phyloP scores from a whole-genome alignment of 2,113 vertebrate species.

The Stigmatopora nigra region DNA sequence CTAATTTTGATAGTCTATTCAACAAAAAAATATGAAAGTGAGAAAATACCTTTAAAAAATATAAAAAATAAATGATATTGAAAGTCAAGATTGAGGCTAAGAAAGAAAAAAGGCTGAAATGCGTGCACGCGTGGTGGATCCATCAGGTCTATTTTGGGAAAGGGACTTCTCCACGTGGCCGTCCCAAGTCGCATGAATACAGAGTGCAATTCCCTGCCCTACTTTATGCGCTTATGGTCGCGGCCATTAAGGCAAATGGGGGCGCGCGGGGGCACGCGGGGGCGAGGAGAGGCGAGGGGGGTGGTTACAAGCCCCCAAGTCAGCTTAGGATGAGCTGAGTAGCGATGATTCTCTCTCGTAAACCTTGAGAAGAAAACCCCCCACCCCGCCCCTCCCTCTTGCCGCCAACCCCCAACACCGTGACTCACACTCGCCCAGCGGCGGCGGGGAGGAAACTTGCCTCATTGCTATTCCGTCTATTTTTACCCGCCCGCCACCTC shows the following conservation, averaged over 20 bases:
- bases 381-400: too few relatives aligned
- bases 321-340: slow-evolving; percentile 24
- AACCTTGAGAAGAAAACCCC: slow-evolving; percentile 36
- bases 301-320: slow-evolving; percentile 7
- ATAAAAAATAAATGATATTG: too few relatives aligned
- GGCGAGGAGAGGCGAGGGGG: not conserved
- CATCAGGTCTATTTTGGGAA: too few relatives aligned
- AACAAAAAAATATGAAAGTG: too few relatives aligned
- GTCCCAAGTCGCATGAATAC: not conserved
- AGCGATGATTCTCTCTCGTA: slow-evolving; percentile 12
- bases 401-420: slow-evolving; percentile 35
- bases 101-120: too few relatives aligned
- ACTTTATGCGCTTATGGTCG: slow-evolving; percentile 17
- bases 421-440: slow-evolving; percentile 50
- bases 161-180: too few relatives aligned
- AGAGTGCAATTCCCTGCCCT: slow-evolving; percentile 21
- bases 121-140: too few relatives aligned
- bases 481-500: slow-evolving; percentile 45
- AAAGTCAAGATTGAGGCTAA: too few relatives aligned
- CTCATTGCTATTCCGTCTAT: slow-evolving; percentile 65
- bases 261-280: not conserved
- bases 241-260: too few relatives aligned
- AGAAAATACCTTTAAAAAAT: too few relatives aligned
- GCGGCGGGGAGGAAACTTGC: slow-evolving; percentile 38
- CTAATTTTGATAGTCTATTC: too few relatives aligned